Conservation (phyloP, 2,888 invertebrate genomes). For the Germaria angustata region DNA sequence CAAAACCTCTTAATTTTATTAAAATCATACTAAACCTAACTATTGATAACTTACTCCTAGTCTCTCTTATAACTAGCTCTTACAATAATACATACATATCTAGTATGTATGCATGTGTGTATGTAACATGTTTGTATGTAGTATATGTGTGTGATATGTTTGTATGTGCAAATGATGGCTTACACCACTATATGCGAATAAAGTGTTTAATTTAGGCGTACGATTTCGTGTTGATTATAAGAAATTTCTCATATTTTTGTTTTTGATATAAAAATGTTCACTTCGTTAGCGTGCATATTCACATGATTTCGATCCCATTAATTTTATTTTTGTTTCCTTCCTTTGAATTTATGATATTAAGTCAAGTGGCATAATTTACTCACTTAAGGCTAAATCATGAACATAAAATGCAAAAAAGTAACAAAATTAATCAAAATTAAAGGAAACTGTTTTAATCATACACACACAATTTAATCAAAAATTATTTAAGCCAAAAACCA, state of each 20-base stretch:
- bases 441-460: not conserved
- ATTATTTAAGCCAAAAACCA: not conserved
- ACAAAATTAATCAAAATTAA: slow-evolving; percentile 15
- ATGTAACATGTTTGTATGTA: no score
- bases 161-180: no score
- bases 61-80: no score
- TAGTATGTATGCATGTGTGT: no score
- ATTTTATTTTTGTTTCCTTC: not conserved
- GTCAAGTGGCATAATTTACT: slow-evolving; percentile 59
- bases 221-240: not conserved
- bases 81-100: no score
- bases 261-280: slow-evolving; percentile 5
- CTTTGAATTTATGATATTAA: slow-evolving; percentile 40
- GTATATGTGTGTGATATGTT: no score
- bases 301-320: slow-evolving; percentile 3
- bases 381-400: slow-evolving; percentile 53
- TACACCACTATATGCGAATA: not conserved
- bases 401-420: slow-evolving; percentile 48
- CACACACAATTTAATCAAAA: slow-evolving; percentile 17
- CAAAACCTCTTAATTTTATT: no score
- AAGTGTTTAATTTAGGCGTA: not conserved
- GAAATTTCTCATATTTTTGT: not conserved
- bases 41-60: no score
- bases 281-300: not conserved
- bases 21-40: no score